A percentile compares a stretch with the other conserved stretches of the same genome.
phyloP scores from a whole-genome alignment of 2,888 invertebrate genomes.

The Rhorus exstirpatorius region DNA sequence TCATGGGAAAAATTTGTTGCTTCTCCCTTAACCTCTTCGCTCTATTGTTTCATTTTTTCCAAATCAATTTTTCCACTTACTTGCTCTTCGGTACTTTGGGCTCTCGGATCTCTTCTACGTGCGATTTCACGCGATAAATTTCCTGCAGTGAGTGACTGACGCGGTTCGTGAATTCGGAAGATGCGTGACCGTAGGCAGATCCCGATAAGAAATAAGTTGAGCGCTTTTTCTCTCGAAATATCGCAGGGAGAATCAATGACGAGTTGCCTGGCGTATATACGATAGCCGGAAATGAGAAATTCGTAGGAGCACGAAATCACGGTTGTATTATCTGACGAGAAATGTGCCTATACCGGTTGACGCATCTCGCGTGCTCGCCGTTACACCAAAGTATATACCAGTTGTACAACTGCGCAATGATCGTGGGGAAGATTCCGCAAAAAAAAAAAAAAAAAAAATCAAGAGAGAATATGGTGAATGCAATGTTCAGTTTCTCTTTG shows the following conservation, averaged over 20 bases:
- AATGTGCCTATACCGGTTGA: constrained; percentile 16
- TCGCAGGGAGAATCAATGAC: constrained; percentile 18
- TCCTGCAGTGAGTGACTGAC: constrained; percentile 6
- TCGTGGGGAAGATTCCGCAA: neutral
- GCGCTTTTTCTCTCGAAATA: constrained; percentile 13
- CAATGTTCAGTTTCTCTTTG: no score
- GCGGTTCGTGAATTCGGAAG: constrained; percentile 1
- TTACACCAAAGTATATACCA: constrained; percentile 3
- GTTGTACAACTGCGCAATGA: neutral
- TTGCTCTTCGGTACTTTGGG: neutral
- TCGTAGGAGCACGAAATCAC: constrained; percentile 42
- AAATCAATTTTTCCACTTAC: neutral
- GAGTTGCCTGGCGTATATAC: constrained; percentile 1
- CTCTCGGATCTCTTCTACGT: neutral
- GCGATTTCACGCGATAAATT: constrained; percentile 25
- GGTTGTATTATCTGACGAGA: constrained; percentile 23
- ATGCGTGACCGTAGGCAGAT: constrained; percentile 15
- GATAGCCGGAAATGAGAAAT: constrained; percentile 59
- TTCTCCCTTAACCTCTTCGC: no score
- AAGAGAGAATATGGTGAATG: no score
- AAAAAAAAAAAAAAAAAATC: neutral
- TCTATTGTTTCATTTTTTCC: neutral
- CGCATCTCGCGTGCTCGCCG: constrained; percentile 47
- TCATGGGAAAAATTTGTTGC: constrained; percentile 1
- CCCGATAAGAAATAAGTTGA: constrained; percentile 46